phyloP scores from a whole-genome alignment of 2,888 invertebrate genomes.

The Drosophila koepferae region DNA sequence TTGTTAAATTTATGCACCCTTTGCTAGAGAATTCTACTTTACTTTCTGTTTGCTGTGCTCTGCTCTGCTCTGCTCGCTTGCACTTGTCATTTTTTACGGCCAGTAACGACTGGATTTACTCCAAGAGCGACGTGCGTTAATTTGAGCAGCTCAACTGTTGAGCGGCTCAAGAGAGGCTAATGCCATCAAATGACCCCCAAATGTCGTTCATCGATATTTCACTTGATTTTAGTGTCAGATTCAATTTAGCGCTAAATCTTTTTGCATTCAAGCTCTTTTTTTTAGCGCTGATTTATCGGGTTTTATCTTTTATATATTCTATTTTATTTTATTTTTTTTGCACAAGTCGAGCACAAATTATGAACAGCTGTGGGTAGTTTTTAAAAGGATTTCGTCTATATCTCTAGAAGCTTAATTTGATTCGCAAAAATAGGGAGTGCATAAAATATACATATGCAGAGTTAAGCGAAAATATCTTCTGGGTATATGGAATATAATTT shows the following conservation, averaged over 20 bases:
- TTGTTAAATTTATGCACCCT: conserved; percentile 77
- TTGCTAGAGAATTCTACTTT: conserved; percentile 41
- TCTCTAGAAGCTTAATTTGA: neutral
- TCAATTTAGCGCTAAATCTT: conserved; percentile 68
- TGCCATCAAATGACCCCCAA: conserved; percentile 69
- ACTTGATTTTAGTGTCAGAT: conserved; percentile 70
- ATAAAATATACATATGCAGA: too few relatives aligned
- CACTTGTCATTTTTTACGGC: conserved; percentile 75
- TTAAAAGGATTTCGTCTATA: conserved; percentile 9
- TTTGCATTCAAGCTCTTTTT: conserved; percentile 44
- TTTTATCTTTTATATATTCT: conserved; percentile 5
- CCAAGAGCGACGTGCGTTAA: conserved; percentile 50
- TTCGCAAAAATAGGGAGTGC: neutral
- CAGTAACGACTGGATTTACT: conserved; percentile 16
- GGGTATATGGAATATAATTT: too few relatives aligned
- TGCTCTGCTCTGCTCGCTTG: conserved; percentile 13
- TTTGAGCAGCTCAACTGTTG: conserved; percentile 61
- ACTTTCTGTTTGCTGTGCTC: neutral
- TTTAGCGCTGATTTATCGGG: conserved; percentile 39
- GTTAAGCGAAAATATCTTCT: too few relatives aligned
- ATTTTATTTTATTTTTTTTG: neutral
- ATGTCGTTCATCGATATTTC: conserved; percentile 71
- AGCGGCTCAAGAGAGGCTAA: conserved; percentile 57
- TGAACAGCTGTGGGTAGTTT: conserved; percentile 36
- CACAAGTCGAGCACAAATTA: conserved; percentile 17